Evolutionary conservation across 2,888 invertebrate species (phyloP).

Genomic region (Leptinotarsa rubiginosa): DNA sequence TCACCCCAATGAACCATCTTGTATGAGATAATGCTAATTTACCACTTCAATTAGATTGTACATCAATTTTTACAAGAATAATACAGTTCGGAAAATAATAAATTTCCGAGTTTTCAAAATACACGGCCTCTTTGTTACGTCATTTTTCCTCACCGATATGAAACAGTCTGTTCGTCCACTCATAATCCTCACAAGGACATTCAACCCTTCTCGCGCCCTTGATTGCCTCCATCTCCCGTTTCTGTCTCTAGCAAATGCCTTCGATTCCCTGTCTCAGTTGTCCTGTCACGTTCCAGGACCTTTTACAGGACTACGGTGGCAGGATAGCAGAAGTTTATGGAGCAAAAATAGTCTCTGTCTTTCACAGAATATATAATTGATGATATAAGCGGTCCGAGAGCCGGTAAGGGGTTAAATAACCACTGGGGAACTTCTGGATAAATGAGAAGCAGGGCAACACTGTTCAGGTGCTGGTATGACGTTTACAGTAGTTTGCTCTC

Average conservation of each 20-base stretch:
- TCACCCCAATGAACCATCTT: too few species aligned
- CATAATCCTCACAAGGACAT: not conserved
- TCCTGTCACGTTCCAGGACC: slow-evolving; percentile 50
- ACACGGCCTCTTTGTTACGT: not conserved
- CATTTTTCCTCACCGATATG: not conserved
- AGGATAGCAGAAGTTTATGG: slow-evolving; percentile 54
- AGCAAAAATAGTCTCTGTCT: slow-evolving; percentile 47
- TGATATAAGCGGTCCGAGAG: slow-evolving; percentile 45
- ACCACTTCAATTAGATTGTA: too few species aligned
- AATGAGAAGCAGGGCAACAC: slow-evolving; percentile 46
- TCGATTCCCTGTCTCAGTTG: not conserved
- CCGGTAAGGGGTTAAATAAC: slow-evolving; percentile 44
- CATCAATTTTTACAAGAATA: too few species aligned
- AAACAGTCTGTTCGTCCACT: not conserved
- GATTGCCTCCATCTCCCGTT: not conserved
- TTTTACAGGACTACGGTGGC: slow-evolving; percentile 54
- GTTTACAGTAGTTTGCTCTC: slow-evolving; percentile 58
- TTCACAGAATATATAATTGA: slow-evolving; percentile 58
- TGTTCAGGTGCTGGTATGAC: slow-evolving; percentile 58
- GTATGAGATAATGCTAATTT: too few species aligned
- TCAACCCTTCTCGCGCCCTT: not conserved
- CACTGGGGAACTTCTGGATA: slow-evolving; percentile 42
- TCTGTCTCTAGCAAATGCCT: too few species aligned
- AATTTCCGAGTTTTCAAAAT: not conserved
- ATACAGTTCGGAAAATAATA: too few species aligned